Percentiles rank a stretch among this genome's conserved stretches.
Conservation (phyloP, 2,797 vertebrate species). For the Potorous gilbertii region DNA sequence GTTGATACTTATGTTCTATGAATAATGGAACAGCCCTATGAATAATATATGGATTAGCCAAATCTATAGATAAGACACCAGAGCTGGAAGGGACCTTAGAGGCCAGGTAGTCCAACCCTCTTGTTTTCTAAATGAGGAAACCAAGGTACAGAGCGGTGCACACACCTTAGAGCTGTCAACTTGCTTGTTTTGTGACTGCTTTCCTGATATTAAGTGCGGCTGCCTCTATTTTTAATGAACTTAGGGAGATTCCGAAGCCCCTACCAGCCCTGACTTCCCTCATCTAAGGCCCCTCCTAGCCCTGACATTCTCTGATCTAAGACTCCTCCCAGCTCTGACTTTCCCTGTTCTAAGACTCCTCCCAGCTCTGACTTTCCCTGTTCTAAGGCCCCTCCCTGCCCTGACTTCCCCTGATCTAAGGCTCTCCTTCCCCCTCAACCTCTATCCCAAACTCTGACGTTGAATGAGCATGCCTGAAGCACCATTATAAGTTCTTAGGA, state of each 20-base stretch:
- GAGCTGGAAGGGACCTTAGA: background rate
- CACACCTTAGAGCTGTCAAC: background rate
- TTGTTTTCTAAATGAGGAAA: background rate
- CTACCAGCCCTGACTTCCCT: background rate
- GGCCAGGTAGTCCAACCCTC: background rate
- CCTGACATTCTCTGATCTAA: background rate
- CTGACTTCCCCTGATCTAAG: background rate
- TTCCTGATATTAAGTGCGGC: background rate
- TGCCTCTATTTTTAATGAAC: background rate
- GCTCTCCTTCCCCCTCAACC: background rate
- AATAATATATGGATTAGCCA: background rate
- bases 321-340: no score
- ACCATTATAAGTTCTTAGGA: background rate
- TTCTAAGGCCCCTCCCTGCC: background rate
- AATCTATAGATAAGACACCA: background rate
- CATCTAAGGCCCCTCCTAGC: background rate
- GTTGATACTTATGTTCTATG: background rate
- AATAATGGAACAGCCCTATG: background rate
- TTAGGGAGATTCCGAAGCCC: background rate
- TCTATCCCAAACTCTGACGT: background rate
- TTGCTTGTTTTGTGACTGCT: background rate
- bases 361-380: no score
- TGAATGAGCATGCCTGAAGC: background rate
- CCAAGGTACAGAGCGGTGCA: background rate
- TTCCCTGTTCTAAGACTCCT: no score